Conservation (phyloP, 2,888 invertebrate species). For the Dastarcus helophoroides region DNA sequence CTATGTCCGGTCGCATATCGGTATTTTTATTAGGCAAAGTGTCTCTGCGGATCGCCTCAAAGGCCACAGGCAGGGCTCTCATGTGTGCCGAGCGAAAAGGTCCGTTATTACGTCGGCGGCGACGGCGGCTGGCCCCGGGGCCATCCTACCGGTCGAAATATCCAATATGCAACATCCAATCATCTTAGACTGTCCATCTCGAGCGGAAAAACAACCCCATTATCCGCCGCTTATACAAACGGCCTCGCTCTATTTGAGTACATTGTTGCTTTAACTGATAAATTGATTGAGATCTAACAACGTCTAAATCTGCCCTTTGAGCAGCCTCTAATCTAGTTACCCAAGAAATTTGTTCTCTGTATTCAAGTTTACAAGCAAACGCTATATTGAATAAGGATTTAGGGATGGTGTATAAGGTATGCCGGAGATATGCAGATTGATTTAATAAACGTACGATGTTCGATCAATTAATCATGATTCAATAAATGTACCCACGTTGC, state of each 20-base stretch:
- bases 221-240: constrained; percentile 30
- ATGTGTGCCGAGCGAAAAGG: constrained; percentile 15
- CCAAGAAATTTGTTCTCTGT: too few species aligned
- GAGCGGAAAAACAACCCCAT: constrained; percentile 36
- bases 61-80: constrained; percentile 19
- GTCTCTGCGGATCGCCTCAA: constrained; percentile 24
- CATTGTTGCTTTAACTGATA: constrained; percentile 29
- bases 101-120: constrained; percentile 23
- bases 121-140: too few species aligned
- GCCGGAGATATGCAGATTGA: too few species aligned
- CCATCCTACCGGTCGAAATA: constrained; percentile 31
- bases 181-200: constrained; percentile 28
- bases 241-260: constrained; percentile 26
- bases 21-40: constrained; percentile 32
- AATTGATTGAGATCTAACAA: too few species aligned
- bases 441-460: too few species aligned
- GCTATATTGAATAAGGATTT: too few species aligned
- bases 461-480: too few species aligned
- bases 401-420: too few species aligned
- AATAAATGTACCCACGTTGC: too few species aligned
- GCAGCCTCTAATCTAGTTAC: too few species aligned
- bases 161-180: constrained; percentile 34
- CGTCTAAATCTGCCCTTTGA: too few species aligned
- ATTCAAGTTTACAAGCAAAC: too few species aligned
- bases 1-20: constrained; percentile 31